These are phyloP conservation scores for Podiceps cristatus DNA, from an alignment of 2,113 vertebrate genomes.

Conservation along the genomic window DNA sequence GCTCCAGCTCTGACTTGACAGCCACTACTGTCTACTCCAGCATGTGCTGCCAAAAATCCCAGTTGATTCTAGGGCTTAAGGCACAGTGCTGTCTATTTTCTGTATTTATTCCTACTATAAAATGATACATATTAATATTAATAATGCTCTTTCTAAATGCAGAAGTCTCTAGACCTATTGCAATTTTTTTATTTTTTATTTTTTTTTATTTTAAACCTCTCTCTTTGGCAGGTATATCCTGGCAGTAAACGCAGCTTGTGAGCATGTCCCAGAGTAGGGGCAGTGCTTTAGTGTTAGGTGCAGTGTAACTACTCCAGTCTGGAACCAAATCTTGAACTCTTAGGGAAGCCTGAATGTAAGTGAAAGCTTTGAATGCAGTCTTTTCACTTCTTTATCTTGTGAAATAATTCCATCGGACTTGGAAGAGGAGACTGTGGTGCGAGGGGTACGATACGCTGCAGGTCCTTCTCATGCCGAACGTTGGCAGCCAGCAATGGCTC, in stretches of 20 bases:
- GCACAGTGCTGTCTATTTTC: neutral
- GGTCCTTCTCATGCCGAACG: rapidly evolving
- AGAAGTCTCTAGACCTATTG: neutral
- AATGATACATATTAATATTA: neutral
- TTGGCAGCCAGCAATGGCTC: neutral
- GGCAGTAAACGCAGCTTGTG: neutral
- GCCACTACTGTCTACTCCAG: conserved; percentile 23
- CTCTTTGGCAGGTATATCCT: neutral
- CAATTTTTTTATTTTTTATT: neutral
- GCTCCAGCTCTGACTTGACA: conserved; percentile 28
- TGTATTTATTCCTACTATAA: neutral
- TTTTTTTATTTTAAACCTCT: neutral
- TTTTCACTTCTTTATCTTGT: neutral
- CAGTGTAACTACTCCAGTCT: neutral
- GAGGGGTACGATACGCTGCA: neutral
- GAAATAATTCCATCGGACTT: neutral
- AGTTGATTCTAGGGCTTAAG: neutral
- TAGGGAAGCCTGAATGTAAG: neutral
- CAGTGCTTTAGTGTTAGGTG: neutral
- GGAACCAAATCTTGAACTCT: neutral
- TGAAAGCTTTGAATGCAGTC: neutral
- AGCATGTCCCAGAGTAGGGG: rapidly evolving
- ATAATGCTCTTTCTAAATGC: neutral
- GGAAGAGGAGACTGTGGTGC: neutral
- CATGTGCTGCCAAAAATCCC: conserved; percentile 15